A percentile compares a stretch with the other conserved stretches of the same genome.
phyloP scores from a whole-genome alignment of 2,888 invertebrate genomes.

The Drosophila emarginata region DNA sequence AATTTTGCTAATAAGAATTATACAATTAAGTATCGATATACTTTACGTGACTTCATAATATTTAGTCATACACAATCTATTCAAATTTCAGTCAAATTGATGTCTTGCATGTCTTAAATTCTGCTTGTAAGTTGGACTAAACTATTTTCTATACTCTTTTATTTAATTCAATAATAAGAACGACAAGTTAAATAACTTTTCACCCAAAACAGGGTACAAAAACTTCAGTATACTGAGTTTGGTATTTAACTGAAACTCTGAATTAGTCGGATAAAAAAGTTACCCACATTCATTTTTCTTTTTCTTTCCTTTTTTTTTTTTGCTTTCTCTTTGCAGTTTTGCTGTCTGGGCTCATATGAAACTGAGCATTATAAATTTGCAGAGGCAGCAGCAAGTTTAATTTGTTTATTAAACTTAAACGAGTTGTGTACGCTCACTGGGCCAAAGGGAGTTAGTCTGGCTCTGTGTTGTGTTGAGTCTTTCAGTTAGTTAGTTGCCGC shows the following conservation, averaged over 20 bases:
- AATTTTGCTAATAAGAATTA: too few relatives aligned
- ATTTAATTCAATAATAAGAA: too few relatives aligned
- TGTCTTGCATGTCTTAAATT: too few relatives aligned
- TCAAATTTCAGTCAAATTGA: too few relatives aligned
- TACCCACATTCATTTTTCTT: constrained; percentile 21
- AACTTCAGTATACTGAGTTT: not conserved
- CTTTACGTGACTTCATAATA: too few relatives aligned
- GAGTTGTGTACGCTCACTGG: constrained; percentile 49
- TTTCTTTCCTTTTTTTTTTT: not conserved
- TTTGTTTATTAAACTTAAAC: constrained; percentile 77
- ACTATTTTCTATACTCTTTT: too few relatives aligned
- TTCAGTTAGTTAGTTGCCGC: constrained; percentile 42
- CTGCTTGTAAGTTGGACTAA: too few relatives aligned
- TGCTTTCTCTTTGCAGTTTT: constrained; percentile 4
- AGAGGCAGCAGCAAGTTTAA: constrained; percentile 62
- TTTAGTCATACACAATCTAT: too few relatives aligned
- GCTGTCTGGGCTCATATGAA: constrained; percentile 19
- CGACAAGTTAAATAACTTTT: too few relatives aligned
- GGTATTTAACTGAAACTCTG: not conserved
- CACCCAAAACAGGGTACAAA: too few relatives aligned
- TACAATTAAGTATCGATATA: too few relatives aligned
- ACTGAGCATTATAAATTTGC: constrained; percentile 32
- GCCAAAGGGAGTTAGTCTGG: constrained; percentile 32
- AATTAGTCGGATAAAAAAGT: not conserved
- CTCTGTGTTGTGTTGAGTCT: constrained; percentile 3